These are phyloP conservation scores for Microcebus lehilahytsara DNA, from an alignment of 2,113 vertebrate genomes.

Conservation along the genomic window DNA sequence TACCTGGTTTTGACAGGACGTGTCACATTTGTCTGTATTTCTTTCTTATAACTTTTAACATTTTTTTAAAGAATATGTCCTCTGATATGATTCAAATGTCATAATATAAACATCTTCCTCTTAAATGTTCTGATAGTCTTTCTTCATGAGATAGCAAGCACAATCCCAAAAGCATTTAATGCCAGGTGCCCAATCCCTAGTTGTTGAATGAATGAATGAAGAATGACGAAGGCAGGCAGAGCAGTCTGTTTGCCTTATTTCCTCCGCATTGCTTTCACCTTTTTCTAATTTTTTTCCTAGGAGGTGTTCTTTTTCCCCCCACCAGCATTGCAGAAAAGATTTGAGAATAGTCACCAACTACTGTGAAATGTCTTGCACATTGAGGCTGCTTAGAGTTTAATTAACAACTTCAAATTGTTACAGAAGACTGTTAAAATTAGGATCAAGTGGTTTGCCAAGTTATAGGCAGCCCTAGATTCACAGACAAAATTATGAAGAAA, in stretches of 20 bases:
- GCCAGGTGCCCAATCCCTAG: rapidly evolving
- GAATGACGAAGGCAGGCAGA: not conserved
- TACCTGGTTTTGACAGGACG: not conserved
- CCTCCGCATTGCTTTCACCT: not conserved
- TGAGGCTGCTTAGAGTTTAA: slow-evolving; percentile 12
- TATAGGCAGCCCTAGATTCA: not conserved
- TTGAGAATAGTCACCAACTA: not conserved
- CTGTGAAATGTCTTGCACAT: not conserved
- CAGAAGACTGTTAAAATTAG: not conserved
- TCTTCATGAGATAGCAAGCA: not conserved
- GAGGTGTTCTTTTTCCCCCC: not conserved
- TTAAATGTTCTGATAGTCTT: not conserved
- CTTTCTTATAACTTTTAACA: not conserved
- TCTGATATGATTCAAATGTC: not conserved
- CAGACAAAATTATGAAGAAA: not conserved
- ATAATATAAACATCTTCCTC: not conserved
- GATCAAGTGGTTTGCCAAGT: not conserved
- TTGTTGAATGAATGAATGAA: not conserved
- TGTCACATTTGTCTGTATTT: slow-evolving; percentile 8
- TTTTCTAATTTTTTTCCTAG: not conserved
- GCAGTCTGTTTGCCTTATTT: not conserved
- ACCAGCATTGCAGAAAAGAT: not conserved
- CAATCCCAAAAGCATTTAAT: not conserved
- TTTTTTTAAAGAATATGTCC: not conserved
- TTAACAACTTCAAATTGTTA: slow-evolving; percentile 15